Evolutionary conservation across 2,888 invertebrate genomes (phyloP).

Genomic region (Caenorhabditis plicata): DNA sequence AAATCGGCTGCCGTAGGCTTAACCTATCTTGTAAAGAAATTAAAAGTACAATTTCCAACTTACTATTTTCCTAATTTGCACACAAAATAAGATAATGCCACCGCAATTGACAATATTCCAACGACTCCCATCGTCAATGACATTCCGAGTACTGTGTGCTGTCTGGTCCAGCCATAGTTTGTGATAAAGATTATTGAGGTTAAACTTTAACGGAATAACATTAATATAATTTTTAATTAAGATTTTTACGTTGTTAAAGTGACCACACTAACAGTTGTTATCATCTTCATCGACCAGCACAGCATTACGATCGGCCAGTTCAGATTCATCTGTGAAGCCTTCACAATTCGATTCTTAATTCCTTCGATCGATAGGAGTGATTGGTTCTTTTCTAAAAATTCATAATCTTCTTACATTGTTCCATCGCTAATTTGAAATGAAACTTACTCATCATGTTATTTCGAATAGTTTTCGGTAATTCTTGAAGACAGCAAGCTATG

Average conservation of each 20-base stretch:
- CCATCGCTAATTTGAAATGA: not conserved
- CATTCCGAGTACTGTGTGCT: constrained; percentile 27
- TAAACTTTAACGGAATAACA: constrained; percentile 20
- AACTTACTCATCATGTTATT: constrained; percentile 1
- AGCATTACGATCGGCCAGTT: constrained; percentile 39
- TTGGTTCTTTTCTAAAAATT: constrained; percentile 9
- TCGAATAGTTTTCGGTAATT: constrained; percentile 13
- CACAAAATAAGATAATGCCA: constrained; percentile 28
- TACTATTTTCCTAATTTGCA: constrained; percentile 25
- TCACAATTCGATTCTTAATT: constrained; percentile 11
- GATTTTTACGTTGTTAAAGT: constrained; percentile 25
- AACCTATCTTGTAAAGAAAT: too few relatives aligned
- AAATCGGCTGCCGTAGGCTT: too few relatives aligned
- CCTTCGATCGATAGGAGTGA: constrained; percentile 18
- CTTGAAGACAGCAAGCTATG: constrained; percentile 22
- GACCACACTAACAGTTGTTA: constrained; percentile 27
- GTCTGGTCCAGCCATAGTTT: constrained; percentile 35
- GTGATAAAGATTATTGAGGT: constrained; percentile 34
- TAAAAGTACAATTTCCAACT: not conserved
- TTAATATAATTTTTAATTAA: not conserved
- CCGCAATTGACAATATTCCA: constrained; percentile 27
- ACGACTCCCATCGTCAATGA: constrained; percentile 31
- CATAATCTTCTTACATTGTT: not conserved
- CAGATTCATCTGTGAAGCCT: constrained; percentile 20
- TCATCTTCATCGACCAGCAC: constrained; percentile 39